Percentiles rank a stretch among this genome's conserved stretches.
Conservation (phyloP, 2,888 invertebrate genomes). For the Xanthia icteritia region DNA sequence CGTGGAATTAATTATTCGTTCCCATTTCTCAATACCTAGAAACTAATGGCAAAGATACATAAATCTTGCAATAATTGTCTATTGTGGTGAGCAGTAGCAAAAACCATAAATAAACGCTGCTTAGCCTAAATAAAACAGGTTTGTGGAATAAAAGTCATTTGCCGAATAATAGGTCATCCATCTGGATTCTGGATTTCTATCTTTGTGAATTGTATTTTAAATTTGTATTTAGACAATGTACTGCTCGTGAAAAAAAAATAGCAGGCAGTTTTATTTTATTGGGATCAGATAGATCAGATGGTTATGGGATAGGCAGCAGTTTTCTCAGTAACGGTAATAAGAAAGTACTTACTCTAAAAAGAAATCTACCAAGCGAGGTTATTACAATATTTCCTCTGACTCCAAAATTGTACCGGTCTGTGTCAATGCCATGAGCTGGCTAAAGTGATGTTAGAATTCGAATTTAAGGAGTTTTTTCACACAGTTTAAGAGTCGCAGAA, state of each 20-base stretch:
- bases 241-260: neutral
- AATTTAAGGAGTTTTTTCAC: slow-evolving; percentile 3
- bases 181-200: neutral
- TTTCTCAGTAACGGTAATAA: neutral
- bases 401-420: slow-evolving; percentile 3
- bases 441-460: slow-evolving; percentile 13
- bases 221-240: neutral
- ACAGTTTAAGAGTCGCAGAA: slow-evolving; percentile 23
- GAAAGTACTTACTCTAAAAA: neutral
- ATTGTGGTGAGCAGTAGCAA: slow-evolving; percentile 42
- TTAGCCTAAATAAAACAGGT: slow-evolving; percentile 43
- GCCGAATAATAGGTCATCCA: slow-evolving; percentile 22
- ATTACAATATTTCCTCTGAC: neutral
- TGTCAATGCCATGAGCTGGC: neutral
- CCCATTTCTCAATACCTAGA: slow-evolving; percentile 57
- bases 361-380: neutral
- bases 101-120: slow-evolving; percentile 37
- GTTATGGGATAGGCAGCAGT: neutral
- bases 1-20: slow-evolving; percentile 55
- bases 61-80: slow-evolving; percentile 58
- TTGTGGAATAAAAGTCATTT: slow-evolving; percentile 10
- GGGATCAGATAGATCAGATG: neutral
- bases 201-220: neutral
- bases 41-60: slow-evolving; percentile 47
- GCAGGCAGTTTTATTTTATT: neutral